A percentile compares a stretch with the other conserved stretches of the same genome.
phyloP scores from a whole-genome alignment of 2,888 invertebrate species.

The Melieria picta region DNA sequence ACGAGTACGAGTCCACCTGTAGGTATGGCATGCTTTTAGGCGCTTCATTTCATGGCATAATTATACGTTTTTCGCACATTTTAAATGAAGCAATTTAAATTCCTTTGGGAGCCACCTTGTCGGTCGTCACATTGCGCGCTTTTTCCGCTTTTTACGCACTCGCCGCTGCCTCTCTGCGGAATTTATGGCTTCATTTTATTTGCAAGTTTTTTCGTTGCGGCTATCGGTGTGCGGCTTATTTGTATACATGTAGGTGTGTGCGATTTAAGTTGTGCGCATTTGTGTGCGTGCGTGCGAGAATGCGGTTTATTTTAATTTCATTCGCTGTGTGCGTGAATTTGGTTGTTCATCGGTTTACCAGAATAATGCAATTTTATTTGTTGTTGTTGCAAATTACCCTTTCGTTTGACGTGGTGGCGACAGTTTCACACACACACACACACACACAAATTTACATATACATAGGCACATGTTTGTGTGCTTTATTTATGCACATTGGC shows the following conservation, averaged over 20 bases:
- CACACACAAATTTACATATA: background rate
- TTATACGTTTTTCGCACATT: constrained; percentile 40
- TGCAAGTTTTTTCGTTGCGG: background rate
- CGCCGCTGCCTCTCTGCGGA: constrained; percentile 23
- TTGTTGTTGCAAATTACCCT: constrained; percentile 29
- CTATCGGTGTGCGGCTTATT: constrained; percentile 11
- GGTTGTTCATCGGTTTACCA: constrained; percentile 54
- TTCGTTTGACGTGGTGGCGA: constrained; percentile 31
- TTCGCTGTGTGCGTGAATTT: constrained; percentile 54
- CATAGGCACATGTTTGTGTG: too few species aligned
- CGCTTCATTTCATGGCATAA: constrained; percentile 42
- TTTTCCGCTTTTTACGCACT: background rate
- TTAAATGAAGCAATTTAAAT: constrained; percentile 50
- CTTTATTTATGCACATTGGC: too few species aligned
- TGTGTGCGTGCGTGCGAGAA: constrained; percentile 3
- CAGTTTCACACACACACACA: constrained; percentile 5
- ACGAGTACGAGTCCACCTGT: too few species aligned
- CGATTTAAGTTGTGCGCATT: background rate
- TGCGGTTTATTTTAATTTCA: constrained; percentile 36
- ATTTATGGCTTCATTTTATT: constrained; percentile 40
- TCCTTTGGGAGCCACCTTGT: constrained; percentile 40
- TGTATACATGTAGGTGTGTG: constrained; percentile 33
- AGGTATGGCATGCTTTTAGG: constrained; percentile 34
- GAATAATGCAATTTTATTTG: constrained; percentile 52
- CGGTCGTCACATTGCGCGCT: too few species aligned